Conservation (phyloP, 2,113 vertebrate species). For the Engystomops pustulosus region DNA sequence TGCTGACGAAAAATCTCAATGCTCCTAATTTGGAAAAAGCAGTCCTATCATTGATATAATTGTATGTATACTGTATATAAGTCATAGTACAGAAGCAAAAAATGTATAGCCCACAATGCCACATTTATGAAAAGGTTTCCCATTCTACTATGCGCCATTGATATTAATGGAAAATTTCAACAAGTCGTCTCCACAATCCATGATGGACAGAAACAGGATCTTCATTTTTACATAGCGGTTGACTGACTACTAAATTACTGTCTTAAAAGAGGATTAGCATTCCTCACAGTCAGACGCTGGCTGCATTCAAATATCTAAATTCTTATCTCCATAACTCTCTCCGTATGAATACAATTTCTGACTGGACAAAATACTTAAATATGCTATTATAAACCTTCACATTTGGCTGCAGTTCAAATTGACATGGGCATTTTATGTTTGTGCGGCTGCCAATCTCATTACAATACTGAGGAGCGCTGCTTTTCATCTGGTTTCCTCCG, state of each 20-base stretch:
- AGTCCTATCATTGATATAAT: too few species aligned
- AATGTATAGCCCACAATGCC: too few species aligned
- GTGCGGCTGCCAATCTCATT: conserved; percentile 60
- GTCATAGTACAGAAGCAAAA: too few species aligned
- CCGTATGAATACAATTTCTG: conserved; percentile 62
- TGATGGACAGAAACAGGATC: conserved; percentile 12
- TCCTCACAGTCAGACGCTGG: conserved; percentile 31
- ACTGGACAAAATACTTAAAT: conserved; percentile 62
- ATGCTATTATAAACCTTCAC: conserved; percentile 65
- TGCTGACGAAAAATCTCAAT: too few species aligned
- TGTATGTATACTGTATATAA: too few species aligned
- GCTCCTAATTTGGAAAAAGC: too few species aligned
- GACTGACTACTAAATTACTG: conserved; percentile 61
- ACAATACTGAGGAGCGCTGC: conserved; percentile 55
- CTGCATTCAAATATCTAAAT: conserved; percentile 62
- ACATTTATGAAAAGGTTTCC: too few species aligned
- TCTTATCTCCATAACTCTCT: conserved; percentile 61
- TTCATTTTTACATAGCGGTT: conserved; percentile 62
- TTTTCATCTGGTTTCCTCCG: conserved; percentile 63
- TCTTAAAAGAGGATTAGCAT: conserved; percentile 61
- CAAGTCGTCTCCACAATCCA: neutral
- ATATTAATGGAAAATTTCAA: too few species aligned
- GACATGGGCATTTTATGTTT: conserved; percentile 64
- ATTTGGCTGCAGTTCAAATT: conserved; percentile 62
- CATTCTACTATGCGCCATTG: too few species aligned